Conservation (phyloP, 2,113 vertebrate genomes). For the Ciconia maguari region DNA sequence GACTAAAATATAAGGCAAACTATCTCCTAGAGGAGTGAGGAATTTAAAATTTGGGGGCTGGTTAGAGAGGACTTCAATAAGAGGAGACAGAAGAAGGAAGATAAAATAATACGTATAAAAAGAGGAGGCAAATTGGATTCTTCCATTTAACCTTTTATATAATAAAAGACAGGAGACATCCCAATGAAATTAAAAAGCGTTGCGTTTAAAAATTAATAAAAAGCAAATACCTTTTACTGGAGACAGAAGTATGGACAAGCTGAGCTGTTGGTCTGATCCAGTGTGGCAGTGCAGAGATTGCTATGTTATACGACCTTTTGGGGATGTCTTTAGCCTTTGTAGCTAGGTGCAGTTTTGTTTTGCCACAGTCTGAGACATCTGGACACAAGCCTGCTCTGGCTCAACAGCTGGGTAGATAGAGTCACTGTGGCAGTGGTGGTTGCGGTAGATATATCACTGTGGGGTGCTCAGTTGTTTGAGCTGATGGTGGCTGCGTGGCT, state of each 20-base stretch:
- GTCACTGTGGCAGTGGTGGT: neutral
- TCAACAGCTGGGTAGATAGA: neutral
- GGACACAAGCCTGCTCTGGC: neutral
- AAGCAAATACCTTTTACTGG: constrained; percentile 31
- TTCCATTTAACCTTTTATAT: constrained; percentile 48
- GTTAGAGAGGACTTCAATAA: neutral
- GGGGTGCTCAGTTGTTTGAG: neutral
- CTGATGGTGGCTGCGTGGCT: neutral
- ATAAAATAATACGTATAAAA: constrained; percentile 20
- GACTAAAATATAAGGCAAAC: neutral
- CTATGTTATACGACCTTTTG: neutral
- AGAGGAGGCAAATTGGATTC: constrained; percentile 40
- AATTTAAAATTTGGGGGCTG: neutral
- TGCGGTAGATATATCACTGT: too few relatives aligned
- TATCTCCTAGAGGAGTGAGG: neutral
- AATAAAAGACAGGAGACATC: constrained; percentile 56
- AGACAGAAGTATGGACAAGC: constrained; percentile 3
- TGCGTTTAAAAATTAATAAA: constrained; percentile 36
- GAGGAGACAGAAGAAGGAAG: constrained; percentile 32
- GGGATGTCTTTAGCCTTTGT: neutral
- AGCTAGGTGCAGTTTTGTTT: neutral
- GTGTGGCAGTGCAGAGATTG: neutral
- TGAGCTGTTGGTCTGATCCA: neutral
- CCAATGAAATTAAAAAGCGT: constrained; percentile 41
- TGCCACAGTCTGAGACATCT: neutral